These are phyloP conservation scores for Antigone vipio DNA, from an alignment of 2,113 vertebrate genomes.

Conservation along the genomic window DNA sequence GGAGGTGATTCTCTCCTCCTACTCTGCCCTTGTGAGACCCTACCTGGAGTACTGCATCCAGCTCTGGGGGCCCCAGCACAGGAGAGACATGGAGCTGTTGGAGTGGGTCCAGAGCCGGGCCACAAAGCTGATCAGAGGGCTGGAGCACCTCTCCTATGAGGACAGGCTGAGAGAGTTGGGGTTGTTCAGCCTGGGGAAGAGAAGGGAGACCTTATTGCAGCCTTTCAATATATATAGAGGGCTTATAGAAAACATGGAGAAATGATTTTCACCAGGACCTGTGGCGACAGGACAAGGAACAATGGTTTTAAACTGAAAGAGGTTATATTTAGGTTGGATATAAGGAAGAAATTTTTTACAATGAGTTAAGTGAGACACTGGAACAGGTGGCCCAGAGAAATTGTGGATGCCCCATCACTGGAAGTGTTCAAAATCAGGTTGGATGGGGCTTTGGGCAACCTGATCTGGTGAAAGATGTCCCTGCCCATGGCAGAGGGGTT, in stretches of 20 bases:
- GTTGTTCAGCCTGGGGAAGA: neutral
- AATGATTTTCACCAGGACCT: neutral
- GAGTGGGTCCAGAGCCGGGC: neutral
- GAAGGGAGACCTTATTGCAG: neutral
- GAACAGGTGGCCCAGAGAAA: neutral
- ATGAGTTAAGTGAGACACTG: neutral
- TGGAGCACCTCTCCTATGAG: neutral
- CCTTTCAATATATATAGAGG: neutral
- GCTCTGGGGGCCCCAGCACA: neutral
- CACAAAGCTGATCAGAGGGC: neutral
- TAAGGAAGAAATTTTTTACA: neutral
- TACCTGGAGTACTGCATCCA: neutral
- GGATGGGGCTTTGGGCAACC: neutral
- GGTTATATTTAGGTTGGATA: neutral
- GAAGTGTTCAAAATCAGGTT: neutral
- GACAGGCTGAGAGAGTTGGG: neutral
- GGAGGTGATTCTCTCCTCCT: neutral
- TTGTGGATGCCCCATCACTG: fast-evolving
- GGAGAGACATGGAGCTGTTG: neutral
- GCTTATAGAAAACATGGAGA: neutral
- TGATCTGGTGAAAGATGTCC: neutral
- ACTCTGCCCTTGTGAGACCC: neutral
- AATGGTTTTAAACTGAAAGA: neutral
- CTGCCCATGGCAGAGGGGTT: neutral
- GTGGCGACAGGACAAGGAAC: neutral